These are phyloP conservation scores for Cassiopea xamachana DNA, from an alignment of 30 jellyfish, hydroid and myxozoan species.

Conservation along the genomic window DNA sequence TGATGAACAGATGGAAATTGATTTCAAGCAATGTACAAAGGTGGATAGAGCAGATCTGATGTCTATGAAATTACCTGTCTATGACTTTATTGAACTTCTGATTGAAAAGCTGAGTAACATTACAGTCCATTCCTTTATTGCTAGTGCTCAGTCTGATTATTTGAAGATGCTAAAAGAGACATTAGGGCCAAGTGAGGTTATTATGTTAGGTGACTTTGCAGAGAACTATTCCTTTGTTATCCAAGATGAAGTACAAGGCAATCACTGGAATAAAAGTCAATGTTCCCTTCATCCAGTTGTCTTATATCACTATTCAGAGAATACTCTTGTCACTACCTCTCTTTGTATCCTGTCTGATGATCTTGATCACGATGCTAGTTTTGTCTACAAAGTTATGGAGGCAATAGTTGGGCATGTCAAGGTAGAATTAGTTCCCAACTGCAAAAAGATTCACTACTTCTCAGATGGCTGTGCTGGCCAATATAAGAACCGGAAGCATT, in stretches of 20 bases:
- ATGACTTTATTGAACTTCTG: conserved; percentile 2
- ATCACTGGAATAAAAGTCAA: conserved; percentile 25
- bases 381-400: conserved; percentile 39
- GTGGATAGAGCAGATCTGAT: too few relatives aligned
- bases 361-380: conserved; percentile 28
- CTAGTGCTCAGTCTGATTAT: conserved; percentile 4
- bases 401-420: neutral
- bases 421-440: neutral
- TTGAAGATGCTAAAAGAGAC: conserved; percentile 3
- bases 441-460: neutral
- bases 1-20: neutral
- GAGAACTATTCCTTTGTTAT: conserved; percentile 20
- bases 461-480: conserved; percentile 39
- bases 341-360: conserved; percentile 31
- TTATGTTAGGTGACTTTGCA: conserved; percentile 19
- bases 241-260: conserved; percentile 45
- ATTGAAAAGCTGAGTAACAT: neutral
- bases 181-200: neutral
- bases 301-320: neutral
- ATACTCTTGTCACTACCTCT: neutral
- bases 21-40: too few relatives aligned
- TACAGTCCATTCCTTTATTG: neutral
- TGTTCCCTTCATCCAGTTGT: conserved; percentile 32
- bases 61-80: too few relatives aligned
- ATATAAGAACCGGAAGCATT: neutral